These are phyloP conservation scores for Hassar affinis DNA, from an alignment of 2,113 vertebrate genomes.

Conservation along the genomic window DNA sequence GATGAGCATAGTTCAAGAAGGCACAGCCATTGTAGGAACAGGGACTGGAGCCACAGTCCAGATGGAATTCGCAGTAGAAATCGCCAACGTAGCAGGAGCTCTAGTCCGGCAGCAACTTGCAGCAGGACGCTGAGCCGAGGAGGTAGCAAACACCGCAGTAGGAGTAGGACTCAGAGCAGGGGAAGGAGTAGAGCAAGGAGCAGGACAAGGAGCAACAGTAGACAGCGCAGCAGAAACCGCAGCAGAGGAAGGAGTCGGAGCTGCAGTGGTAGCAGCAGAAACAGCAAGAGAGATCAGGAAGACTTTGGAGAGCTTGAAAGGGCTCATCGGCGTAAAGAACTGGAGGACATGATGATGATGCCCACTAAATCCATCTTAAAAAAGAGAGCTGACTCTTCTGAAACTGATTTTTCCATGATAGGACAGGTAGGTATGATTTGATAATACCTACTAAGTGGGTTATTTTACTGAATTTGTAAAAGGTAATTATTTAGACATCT, in stretches of 20 bases:
- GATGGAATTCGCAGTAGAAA: conserved; percentile 25
- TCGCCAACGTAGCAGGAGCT: conserved; percentile 43
- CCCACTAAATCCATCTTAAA: conserved; percentile 94
- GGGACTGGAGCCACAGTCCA: conserved; percentile 45
- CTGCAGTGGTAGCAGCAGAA: conserved; percentile 64
- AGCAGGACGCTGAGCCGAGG: conserved; percentile 44
- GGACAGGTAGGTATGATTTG: conserved; percentile 60
- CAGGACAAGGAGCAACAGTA: conserved; percentile 6
- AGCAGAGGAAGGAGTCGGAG: conserved; percentile 64
- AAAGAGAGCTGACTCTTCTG: conserved; percentile 79
- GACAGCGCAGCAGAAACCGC: neutral
- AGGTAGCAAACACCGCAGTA: conserved; percentile 52
- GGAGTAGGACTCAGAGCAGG: conserved; percentile 67
- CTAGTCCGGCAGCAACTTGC: neutral
- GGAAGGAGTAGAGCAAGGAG: conserved; percentile 72
- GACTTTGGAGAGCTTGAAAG: conserved; percentile 81
- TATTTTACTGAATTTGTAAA: neutral
- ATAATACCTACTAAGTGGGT: neutral
- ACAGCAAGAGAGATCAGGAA: conserved; percentile 57
- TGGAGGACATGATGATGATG: conserved; percentile 75
- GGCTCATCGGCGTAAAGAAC: conserved; percentile 81
- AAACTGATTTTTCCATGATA: conserved; percentile 67
- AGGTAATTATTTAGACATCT: neutral
- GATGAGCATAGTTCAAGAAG: conserved; percentile 74
- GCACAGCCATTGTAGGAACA: conserved; percentile 72